A percentile compares a stretch with the other conserved stretches of the same genome.
phyloP scores from a whole-genome alignment of 2,888 invertebrate genomes.

The Drosophila pseudotalamancana region DNA sequence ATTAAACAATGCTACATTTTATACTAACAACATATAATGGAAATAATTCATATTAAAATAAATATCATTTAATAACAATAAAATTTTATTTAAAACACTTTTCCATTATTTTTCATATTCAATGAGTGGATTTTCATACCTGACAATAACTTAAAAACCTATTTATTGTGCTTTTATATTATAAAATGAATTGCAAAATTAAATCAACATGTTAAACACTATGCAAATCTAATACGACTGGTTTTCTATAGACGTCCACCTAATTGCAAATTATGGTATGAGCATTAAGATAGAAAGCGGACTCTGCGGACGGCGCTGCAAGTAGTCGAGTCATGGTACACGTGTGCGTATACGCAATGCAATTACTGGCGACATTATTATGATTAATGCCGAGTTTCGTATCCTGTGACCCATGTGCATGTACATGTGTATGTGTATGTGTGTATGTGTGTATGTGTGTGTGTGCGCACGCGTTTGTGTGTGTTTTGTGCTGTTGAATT shows the following conservation, averaged over 20 bases:
- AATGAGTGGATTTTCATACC: no score
- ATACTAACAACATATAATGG: no score
- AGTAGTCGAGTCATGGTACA: constrained; percentile 49
- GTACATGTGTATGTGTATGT: constrained; percentile 4
- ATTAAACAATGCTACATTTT: no score
- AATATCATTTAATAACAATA: no score
- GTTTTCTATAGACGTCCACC: constrained; percentile 15
- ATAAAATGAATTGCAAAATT: no score
- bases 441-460: constrained; percentile 14
- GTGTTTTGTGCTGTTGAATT: constrained; percentile 54
- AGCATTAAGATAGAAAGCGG: constrained; percentile 37
- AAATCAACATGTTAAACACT: no score
- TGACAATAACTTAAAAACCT: no score
- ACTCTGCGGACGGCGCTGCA: constrained; percentile 3
- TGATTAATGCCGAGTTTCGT: constrained; percentile 63
- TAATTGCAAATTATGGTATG: constrained; percentile 69
- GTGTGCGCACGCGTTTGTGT: constrained; percentile 19
- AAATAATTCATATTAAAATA: no score
- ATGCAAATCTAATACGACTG: constrained; percentile 23
- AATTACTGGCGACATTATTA: constrained; percentile 77
- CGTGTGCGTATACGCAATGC: constrained; percentile 77
- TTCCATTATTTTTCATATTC: no score
- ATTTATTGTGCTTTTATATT: no score
- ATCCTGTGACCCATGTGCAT: constrained; percentile 3
- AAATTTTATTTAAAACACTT: no score